Percentiles rank a stretch among this genome's conserved stretches.
These are phyloP conservation scores for Temnothorax rugatulus DNA, from an alignment of 2,888 invertebrate genomes.

Conservation along the genomic window DNA sequence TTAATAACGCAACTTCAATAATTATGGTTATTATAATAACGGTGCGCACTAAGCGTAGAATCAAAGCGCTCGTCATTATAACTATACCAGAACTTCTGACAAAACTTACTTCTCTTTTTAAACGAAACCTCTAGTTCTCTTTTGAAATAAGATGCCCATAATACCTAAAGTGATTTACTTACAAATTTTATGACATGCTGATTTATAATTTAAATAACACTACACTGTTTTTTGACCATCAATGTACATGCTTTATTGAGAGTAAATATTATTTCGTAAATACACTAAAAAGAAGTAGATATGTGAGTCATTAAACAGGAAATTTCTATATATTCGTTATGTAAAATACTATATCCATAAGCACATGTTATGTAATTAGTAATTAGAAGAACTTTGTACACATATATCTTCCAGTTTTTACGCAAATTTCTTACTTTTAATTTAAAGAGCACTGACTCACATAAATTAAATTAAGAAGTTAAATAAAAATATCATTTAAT, in stretches of 20 bases:
- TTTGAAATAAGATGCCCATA: neutral
- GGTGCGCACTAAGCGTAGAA: neutral
- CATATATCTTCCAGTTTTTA: neutral
- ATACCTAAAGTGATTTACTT: constrained; percentile 9
- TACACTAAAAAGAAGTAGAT: neutral
- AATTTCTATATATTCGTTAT: neutral
- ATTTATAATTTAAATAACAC: constrained; percentile 17
- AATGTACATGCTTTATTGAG: neutral
- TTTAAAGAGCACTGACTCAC: neutral
- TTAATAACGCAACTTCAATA: constrained; percentile 56
- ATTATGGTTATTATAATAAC: constrained; percentile 46
- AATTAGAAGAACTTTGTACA: neutral
- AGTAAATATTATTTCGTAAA: neutral
- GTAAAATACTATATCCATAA: neutral
- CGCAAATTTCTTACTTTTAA: neutral
- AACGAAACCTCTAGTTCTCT: constrained; percentile 14
- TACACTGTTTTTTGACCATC: neutral
- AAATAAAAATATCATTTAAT: neutral
- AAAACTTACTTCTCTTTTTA: constrained; percentile 16
- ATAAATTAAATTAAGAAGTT: constrained; percentile 5
- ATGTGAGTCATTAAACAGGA: neutral
- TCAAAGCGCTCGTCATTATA: constrained; percentile 15
- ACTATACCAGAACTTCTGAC: constrained; percentile 12
- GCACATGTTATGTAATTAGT: neutral
- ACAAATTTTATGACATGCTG: neutral